Conservation (phyloP, 2,113 vertebrate genomes). For the Argyrosomus japonicus region DNA sequence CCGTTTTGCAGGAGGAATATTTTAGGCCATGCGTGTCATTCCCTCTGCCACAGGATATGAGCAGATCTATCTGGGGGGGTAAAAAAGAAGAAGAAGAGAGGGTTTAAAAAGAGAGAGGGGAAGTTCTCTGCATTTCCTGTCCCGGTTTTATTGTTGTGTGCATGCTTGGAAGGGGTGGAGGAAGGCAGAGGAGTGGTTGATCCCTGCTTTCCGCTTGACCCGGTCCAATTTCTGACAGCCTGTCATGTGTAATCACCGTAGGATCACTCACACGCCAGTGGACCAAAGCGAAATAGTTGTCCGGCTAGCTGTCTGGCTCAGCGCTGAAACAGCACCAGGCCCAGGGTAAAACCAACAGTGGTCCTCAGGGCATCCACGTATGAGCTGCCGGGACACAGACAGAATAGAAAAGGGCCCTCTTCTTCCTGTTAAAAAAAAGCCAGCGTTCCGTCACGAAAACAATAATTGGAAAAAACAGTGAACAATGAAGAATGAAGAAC, state of each 20-base stretch:
- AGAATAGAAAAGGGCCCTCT: background rate
- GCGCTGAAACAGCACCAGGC: constrained; percentile 77
- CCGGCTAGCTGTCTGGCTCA: constrained; percentile 59
- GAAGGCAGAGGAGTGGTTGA: constrained; percentile 79
- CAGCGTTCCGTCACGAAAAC: background rate
- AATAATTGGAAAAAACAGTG: background rate
- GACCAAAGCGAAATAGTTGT: constrained; percentile 61
- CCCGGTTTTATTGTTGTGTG: constrained; percentile 37
- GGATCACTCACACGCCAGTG: constrained; percentile 76
- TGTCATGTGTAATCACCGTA: constrained; percentile 86
- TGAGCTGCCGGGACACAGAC: constrained; percentile 8
- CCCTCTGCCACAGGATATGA: background rate
- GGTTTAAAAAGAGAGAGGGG: background rate
- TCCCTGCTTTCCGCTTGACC: constrained; percentile 85
- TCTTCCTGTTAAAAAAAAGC: background rate
- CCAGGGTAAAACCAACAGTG: constrained; percentile 60
- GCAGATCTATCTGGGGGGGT: background rate
- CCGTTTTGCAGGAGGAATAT: background rate
- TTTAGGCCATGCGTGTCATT: background rate
- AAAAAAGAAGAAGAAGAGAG: constrained; percentile 1
- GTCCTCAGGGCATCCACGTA: constrained; percentile 47
- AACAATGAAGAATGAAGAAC: background rate
- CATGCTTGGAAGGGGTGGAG: constrained; percentile 49
- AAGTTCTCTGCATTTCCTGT: constrained; percentile 40
- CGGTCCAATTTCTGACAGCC: constrained; percentile 86